phyloP scores from a whole-genome alignment of 2,888 invertebrate genomes.

The Epinotia brunnichana region DNA sequence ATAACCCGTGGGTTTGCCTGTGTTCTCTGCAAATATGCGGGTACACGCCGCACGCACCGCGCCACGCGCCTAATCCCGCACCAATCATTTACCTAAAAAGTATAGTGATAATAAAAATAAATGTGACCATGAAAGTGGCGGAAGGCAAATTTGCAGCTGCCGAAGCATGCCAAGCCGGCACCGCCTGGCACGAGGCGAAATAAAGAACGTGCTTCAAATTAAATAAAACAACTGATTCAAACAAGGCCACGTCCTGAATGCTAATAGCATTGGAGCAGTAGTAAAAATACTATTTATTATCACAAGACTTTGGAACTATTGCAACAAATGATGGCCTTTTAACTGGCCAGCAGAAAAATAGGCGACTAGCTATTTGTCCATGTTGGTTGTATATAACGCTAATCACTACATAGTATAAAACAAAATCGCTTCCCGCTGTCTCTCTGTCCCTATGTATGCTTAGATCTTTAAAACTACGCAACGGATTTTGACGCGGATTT shows the following conservation, averaged over 20 bases:
- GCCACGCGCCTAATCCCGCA: background rate
- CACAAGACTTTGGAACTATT: background rate
- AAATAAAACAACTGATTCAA: constrained; percentile 39
- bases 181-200: constrained; percentile 33
- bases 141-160: constrained; percentile 24
- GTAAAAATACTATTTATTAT: constrained; percentile 16
- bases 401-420: too few species aligned
- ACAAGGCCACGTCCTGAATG: constrained; percentile 33
- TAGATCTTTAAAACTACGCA: too few species aligned
- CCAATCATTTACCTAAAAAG: background rate
- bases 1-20: too few species aligned
- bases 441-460: too few species aligned
- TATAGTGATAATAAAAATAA: constrained; percentile 5
- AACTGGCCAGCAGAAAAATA: background rate
- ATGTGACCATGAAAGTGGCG: constrained; percentile 8
- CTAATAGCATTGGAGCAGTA: constrained; percentile 4
- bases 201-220: constrained; percentile 37
- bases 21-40: too few species aligned
- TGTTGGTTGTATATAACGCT: too few species aligned
- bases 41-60: background rate
- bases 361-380: too few species aligned
- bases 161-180: constrained; percentile 10
- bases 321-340: background rate
- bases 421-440: too few species aligned
- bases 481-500: too few species aligned